These are phyloP conservation scores for Orchestes rusci DNA, from an alignment of 2,888 invertebrate species.

Conservation along the genomic window DNA sequence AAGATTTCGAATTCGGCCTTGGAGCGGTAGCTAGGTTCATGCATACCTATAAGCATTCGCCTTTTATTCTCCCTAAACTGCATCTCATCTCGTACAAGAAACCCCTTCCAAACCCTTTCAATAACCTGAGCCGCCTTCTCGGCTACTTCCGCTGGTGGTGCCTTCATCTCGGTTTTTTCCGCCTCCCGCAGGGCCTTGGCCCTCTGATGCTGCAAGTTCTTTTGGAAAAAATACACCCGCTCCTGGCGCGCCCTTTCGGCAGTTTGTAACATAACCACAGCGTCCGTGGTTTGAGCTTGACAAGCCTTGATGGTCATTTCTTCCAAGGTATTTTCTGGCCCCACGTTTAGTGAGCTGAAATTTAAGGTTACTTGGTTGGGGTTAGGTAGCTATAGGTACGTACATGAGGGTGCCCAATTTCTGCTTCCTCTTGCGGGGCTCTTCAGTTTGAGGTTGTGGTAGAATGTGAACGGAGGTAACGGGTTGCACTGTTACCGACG, in stretches of 20 bases:
- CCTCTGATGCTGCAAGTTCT: slow-evolving; percentile 5
- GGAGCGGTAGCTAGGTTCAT: slow-evolving; percentile 42
- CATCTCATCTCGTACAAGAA: slow-evolving; percentile 42
- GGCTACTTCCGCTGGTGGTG: background rate
- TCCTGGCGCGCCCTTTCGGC: slow-evolving; percentile 46
- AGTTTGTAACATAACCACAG: slow-evolving; percentile 42
- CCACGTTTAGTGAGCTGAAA: background rate
- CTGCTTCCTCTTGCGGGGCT: too few species aligned
- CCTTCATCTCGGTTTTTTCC: background rate
- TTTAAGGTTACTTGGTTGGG: too few species aligned
- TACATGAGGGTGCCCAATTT: too few species aligned
- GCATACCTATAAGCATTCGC: slow-evolving; percentile 51
- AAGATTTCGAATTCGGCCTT: slow-evolving; percentile 46
- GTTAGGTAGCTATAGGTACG: too few species aligned
- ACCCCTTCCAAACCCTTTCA: slow-evolving; percentile 46
- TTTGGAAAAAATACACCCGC: slow-evolving; percentile 36
- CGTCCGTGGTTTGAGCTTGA: background rate
- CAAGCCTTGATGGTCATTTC: slow-evolving; percentile 20
- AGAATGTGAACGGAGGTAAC: too few species aligned
- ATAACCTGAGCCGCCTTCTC: slow-evolving; percentile 38
- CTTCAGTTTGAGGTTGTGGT: too few species aligned
- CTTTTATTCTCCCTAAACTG: slow-evolving; percentile 43
- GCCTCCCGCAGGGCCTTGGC: slow-evolving; percentile 10
- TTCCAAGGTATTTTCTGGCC: slow-evolving; percentile 20
- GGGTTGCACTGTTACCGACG: too few species aligned